Evolutionary conservation across 92 coral and sea anemone species (phyloP), one percentile per base, ranked within the genome.

Genomic region (Pocillopora grandis): DNA sequence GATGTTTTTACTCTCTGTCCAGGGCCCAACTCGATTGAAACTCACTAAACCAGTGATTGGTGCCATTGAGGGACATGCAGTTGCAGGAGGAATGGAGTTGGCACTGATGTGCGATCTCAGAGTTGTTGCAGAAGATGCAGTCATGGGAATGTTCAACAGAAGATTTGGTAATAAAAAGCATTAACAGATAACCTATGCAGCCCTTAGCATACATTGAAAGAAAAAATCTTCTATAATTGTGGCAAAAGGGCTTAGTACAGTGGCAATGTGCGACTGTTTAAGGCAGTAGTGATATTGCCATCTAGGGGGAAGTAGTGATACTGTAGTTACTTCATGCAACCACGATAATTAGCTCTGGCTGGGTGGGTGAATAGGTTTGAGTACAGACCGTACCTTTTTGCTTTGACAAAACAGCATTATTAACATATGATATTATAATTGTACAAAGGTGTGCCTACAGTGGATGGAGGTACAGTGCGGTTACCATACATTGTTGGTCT

Each of bases 401-500:
- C 49, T 36, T 21, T 36, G n/a, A 33, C 15, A 2, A 71, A 36
- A 56, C 14, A 71, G 9, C 16, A 5, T 5, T 17, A 31, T 58
- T 21, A 16, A 42, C 27, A 42, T 20, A 6, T 18, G 15, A 16
- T 6, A 10, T 56, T 9, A 13, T 37, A 1, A 35, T 71, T 18
- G 64, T 48, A 57, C 61, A 61, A 82, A 93, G 97, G 97, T 75
- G 93, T 93, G 62, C 97, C 97, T 14, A 75, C 89, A 65, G 72
- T 93, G 69, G 98, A 95, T 90, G 98, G 98, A 35, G 98, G 98
- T n/a, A 95, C 98, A 3, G 95, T 84, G 1, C 89, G 98, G 62
- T 75, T 95, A 74, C 93, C 94, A 27, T 89, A 92, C 77, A 85
- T 94, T 19, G 91, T 95, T 55, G 98, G 98, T 15, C 94, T 95